A percentile compares a stretch with the other conserved stretches of the same genome.
Conservation (phyloP, 2,113 vertebrate species). For the Mirounga angustirostris region DNA sequence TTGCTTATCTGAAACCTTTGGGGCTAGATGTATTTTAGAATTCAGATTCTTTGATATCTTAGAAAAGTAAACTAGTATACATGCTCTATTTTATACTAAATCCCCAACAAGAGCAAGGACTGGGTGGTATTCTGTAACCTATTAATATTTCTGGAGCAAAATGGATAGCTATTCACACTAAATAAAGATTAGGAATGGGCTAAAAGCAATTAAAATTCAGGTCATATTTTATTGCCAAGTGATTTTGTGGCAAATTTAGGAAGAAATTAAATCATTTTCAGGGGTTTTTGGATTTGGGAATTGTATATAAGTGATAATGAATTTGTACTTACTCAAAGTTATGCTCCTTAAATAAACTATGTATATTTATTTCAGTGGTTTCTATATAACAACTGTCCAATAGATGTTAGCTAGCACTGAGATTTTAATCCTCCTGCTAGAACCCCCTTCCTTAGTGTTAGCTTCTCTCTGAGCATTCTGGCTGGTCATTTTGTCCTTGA, state of each 20-base stretch:
- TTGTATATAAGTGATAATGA: neutral
- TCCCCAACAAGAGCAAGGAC: neutral
- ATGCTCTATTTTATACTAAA: neutral
- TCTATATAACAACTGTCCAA: neutral
- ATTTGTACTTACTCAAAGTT: neutral
- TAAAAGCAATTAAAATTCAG: neutral
- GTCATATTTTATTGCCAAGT: conserved; percentile 2
- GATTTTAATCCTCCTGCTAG: neutral
- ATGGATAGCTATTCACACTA: neutral
- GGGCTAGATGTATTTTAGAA: neutral
- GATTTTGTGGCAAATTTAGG: conserved; percentile 5
- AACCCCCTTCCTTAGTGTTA: neutral
- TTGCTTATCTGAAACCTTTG: neutral
- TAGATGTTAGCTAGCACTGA: neutral
- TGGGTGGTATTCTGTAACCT: neutral
- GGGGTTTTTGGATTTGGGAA: neutral
- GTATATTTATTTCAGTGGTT: neutral
- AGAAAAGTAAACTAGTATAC: neutral
- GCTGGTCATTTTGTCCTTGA: conserved; percentile 24
- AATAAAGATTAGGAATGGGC: neutral
- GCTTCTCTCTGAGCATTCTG: neutral
- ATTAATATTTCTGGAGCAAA: neutral
- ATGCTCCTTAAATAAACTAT: neutral
- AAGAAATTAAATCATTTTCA: neutral
- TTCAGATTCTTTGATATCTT: neutral